These are phyloP conservation scores for Drosophila tropicalis DNA, from an alignment of 1,140 invertebrate species.

Conservation along the genomic window DNA sequence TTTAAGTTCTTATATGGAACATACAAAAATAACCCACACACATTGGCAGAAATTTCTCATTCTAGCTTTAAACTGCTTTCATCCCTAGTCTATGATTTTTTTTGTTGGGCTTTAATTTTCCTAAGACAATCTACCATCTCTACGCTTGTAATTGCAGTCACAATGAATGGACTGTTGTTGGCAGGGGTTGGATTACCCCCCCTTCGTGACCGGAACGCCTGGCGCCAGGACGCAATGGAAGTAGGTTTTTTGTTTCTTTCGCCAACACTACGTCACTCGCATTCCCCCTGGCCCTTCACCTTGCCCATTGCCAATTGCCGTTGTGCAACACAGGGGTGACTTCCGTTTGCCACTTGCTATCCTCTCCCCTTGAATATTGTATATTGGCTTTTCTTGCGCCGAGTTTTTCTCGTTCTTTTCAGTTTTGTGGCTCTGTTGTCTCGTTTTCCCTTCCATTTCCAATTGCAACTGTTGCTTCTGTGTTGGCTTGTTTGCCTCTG, in stretches of 20 bases:
- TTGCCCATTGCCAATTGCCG: slow-evolving; percentile 1
- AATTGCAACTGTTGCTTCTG: slow-evolving; percentile 70
- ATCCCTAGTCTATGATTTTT: neutral
- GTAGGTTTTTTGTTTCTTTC: slow-evolving; percentile 24
- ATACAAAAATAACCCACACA: no score
- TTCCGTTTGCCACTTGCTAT: slow-evolving; percentile 30
- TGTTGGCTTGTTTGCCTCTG: neutral
- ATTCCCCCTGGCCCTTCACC: neutral
- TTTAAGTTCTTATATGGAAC: no score
- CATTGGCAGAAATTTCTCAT: no score
- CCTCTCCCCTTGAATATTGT: slow-evolving; percentile 13
- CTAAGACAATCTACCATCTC: slow-evolving; percentile 9
- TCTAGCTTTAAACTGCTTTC: neutral
- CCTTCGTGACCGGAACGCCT: slow-evolving; percentile 2
- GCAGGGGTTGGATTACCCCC: neutral
- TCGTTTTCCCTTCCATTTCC: neutral
- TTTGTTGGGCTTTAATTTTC: neutral
- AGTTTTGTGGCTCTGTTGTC: slow-evolving; percentile 12
- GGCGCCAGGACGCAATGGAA: slow-evolving; percentile 32
- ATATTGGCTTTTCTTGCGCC: slow-evolving; percentile 31
- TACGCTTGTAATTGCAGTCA: slow-evolving; percentile 14
- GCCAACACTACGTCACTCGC: neutral
- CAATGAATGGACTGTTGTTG: slow-evolving; percentile 5
- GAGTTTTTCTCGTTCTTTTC: slow-evolving; percentile 12
- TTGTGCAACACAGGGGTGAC: slow-evolving; percentile 41